Evolutionary conservation across 2,113 vertebrate species (phyloP).

Genomic region (Gobius niger): DNA sequence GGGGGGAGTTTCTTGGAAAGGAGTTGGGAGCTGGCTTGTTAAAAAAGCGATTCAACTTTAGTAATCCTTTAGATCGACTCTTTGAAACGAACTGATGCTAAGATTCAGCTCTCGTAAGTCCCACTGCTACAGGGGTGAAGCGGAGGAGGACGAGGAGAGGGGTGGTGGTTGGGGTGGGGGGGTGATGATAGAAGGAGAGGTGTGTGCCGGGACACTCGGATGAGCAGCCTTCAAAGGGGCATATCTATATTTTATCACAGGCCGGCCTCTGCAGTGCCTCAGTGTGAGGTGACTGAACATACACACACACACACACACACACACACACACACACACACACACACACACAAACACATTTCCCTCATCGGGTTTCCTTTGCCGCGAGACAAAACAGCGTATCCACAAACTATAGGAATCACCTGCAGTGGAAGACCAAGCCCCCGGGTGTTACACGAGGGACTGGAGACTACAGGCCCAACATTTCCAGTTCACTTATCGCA

Average conservation of each 20-base stretch:
- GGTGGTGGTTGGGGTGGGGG: background rate
- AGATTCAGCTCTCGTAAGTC: no score
- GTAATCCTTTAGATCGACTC: no score
- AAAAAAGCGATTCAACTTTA: no score
- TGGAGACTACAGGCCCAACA: background rate
- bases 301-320: background rate
- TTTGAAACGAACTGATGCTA: no score
- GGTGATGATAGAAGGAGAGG: conserved; percentile 41
- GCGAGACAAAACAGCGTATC: conserved; percentile 34
- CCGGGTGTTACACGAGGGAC: background rate
- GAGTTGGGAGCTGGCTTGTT: no score
- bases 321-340: no score
- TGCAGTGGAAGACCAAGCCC: background rate
- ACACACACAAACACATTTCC: no score
- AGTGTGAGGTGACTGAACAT: conserved; percentile 43
- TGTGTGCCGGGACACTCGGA: conserved; percentile 59
- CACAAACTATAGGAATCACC: conserved; percentile 5
- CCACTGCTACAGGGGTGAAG: conserved; percentile 12
- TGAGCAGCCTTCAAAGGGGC: conserved; percentile 57
- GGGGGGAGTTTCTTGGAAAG: no score
- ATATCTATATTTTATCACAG: conserved; percentile 70
- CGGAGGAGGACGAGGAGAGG: conserved; percentile 2
- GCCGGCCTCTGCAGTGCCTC: conserved; percentile 46
- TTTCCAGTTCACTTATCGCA: background rate
- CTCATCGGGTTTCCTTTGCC: conserved; percentile 44